Evolutionary conservation across 1,140 invertebrate species (phyloP), one percentile per base, ranked within the genome.

Genomic region (Brachionus sp.): DNA sequence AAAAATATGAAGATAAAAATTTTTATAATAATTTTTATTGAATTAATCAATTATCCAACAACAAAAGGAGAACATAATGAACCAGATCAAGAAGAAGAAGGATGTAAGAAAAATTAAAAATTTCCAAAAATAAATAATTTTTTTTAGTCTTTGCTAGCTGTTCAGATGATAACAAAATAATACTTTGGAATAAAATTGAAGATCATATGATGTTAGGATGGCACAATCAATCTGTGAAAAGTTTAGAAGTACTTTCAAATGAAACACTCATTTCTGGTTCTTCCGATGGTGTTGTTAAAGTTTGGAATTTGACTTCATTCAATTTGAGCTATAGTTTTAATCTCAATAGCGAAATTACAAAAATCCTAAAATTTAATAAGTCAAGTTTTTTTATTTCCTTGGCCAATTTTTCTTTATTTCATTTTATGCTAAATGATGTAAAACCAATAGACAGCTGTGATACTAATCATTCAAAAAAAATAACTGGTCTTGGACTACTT

Each of bases 151-250:
- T 70, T 70, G 66, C 5, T 5, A 70, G 66, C 66, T 37, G 35
- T 19, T 70, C 66, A n/a, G 33, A 37, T 70, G 66, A 70, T 9
- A 70, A 35, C 5, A 70, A 70, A 44, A 70, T 70, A n/a, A 44
- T 70, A 16, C n/a, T 70, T 19, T 70, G 66, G 66, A 44, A 70
- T 19, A 70, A 70, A 29, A 57, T 57, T 16, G 50, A 7, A 9
- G n/a, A 57, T 7, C 16, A 57, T 16, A 5, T 57, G 0, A 16
- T 7, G 0, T 13, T 57, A 6, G 50, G 50, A 23, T 7, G 19
- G 9, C 50, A 57, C 16, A 9, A 57, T 25, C n/a, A 57, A 6
- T 9, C 50, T 6, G 50, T 57, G n/a, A 57, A 57, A 23, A 57
- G 50, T 57, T 19, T 57, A n/a, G 50, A 57, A 57, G 7, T 57